Percentiles rank a stretch among this genome's conserved stretches.
These are phyloP conservation scores for Desmodus rotundus DNA, from an alignment of 2,113 vertebrate species.

Conservation along the genomic window DNA sequence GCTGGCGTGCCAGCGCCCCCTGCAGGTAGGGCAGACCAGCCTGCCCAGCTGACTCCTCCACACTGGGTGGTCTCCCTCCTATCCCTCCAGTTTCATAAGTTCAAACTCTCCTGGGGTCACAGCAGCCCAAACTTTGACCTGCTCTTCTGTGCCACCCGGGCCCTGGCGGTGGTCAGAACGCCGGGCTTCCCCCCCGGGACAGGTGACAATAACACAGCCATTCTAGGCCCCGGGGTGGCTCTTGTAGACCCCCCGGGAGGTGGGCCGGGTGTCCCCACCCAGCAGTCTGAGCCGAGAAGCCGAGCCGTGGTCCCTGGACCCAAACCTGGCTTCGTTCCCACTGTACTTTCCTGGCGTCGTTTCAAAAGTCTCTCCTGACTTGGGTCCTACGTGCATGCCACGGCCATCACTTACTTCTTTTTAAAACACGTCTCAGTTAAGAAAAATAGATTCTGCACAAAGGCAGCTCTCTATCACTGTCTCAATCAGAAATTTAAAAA, in stretches of 20 bases:
- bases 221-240: not conserved
- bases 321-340: not conserved
- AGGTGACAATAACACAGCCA: accelerated
- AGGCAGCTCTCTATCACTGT: not conserved
- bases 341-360: not conserved
- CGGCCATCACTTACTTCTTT: not conserved
- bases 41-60: accelerated
- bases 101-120: accelerated
- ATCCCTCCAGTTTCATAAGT: not conserved
- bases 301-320: accelerated
- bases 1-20: not conserved
- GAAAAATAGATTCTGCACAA: not conserved
- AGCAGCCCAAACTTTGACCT: not conserved
- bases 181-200: not conserved
- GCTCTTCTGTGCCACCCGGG: not conserved
- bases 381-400: not conserved
- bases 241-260: not conserved
- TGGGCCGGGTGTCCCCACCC: not conserved
- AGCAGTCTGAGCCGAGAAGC: not conserved
- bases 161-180: not conserved
- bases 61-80: not conserved
- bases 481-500: not conserved
- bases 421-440: not conserved
- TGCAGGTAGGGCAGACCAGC: not conserved
- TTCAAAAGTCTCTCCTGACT: not conserved